Base-by-base conservation (phyloP, 2,797 vertebrate genomes). In the Eulemur mongoz region DNA sequence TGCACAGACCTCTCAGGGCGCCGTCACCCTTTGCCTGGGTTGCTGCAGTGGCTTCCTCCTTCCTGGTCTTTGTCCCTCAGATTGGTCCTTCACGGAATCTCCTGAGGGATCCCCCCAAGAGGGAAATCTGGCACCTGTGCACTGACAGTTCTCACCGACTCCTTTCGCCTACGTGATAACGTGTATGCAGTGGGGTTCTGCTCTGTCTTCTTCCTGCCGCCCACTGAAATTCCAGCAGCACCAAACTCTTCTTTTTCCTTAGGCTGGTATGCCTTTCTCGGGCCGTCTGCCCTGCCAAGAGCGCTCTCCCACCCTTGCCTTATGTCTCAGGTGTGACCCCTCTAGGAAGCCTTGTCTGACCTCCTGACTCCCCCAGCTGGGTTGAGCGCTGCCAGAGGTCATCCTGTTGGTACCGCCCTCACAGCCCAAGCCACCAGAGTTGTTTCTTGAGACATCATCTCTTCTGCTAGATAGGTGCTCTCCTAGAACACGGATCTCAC, bases 391-490 rank as follows among this genome's bases (percentile, higher is more conserved):
- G 22, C 8, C 45, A 17, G 3, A 57, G 32, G 11, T 27, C 30
- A 61, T n/a, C 5, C 52, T 27, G 30, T 3, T 0, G 5, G 15
- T 20, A n/a, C 76, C 6, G 38, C 35, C 22, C 3, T 32, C 27
- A 32, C 32, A 43, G 4, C 18, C 8, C 0, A 75, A 18, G 2
- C 12, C 59, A 61, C 17, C 25, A 81, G 57, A 85, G 12, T 17
- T 2, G 35, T 35, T 25, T 75, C 30, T 23, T 12, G n/a, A 54
- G 69, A 17, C 43, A 23, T 1, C 14, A 4, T 30, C 43, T 50
- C 15, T 18, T 80, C 20, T 67, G 32, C 23, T 61, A 50, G 63
- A 25, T 17, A 4, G 27, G 50, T 13, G 54, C 25, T 61, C 30
- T 79, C 40, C 17, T 25, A 32, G 45, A 79, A 73, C 30, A 30